Conservation (phyloP, 1,140 invertebrate species). For the Agraylea sexmaculata region DNA sequence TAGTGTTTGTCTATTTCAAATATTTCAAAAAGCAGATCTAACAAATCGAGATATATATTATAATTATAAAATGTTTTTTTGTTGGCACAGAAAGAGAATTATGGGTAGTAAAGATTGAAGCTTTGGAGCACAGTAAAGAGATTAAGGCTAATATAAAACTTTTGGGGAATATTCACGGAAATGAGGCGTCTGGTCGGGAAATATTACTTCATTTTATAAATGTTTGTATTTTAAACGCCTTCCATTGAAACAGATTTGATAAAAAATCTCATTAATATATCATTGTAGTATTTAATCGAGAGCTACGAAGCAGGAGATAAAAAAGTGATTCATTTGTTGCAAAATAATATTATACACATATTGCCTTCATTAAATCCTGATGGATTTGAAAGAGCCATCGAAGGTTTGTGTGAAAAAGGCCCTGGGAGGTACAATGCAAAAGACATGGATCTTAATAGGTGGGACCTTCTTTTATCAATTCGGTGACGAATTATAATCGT, state of each 20-base stretch:
- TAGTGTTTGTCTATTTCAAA: too few relatives aligned
- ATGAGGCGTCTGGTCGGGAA: slow-evolving; percentile 45
- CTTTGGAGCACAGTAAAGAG: slow-evolving; percentile 31
- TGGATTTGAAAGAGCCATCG: slow-evolving; percentile 31
- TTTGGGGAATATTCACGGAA: slow-evolving; percentile 46
- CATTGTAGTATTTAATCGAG: slow-evolving; percentile 31
- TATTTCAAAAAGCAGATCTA: too few relatives aligned
- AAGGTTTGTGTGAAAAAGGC: slow-evolving; percentile 33
- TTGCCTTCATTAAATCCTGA: slow-evolving; percentile 44
- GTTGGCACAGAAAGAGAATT: slow-evolving; percentile 37
- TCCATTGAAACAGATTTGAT: slow-evolving; percentile 9
- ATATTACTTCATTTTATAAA: slow-evolving; percentile 43
- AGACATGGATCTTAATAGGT: slow-evolving; percentile 34
- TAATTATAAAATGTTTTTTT: slow-evolving; percentile 28
- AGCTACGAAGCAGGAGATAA: slow-evolving; percentile 29
- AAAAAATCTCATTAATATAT: slow-evolving; percentile 4
- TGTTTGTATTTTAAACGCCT: slow-evolving; percentile 23
- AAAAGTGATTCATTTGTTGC: slow-evolving; percentile 32
- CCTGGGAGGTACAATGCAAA: slow-evolving; percentile 29
- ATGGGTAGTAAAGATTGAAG: slow-evolving; percentile 48
- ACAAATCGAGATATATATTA: too few relatives aligned
- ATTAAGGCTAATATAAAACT: slow-evolving; percentile 45
- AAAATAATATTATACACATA: slow-evolving; percentile 42
- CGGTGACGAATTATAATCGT: not conserved
- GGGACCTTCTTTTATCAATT: not conserved